Evolutionary conservation across 92 coral and sea anemone genomes (phyloP).

Genomic region (Phenganax marumi): DNA sequence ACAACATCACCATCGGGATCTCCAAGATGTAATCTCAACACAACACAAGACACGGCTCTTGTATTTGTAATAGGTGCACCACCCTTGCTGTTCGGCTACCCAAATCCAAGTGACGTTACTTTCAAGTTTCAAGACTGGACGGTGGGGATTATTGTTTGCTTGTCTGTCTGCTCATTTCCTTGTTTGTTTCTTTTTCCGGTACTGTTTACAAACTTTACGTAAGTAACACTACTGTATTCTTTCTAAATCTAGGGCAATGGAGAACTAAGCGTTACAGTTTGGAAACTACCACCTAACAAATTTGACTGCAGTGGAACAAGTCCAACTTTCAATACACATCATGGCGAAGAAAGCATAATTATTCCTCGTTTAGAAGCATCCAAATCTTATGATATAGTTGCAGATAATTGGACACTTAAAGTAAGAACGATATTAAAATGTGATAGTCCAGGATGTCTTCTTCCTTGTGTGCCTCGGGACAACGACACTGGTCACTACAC

Average conservation of each 20-base stretch:
- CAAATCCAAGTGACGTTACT: neutral
- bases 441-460: constrained; percentile 1
- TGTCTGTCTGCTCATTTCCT: neutral
- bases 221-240: neutral
- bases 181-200: neutral
- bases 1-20: constrained; percentile 13
- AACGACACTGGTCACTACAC: constrained; percentile 40
- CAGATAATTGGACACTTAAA: constrained; percentile 4
- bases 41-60: constrained; percentile 7
- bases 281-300: constrained; percentile 8
- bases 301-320: neutral
- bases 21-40: constrained; percentile 28
- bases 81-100: neutral
- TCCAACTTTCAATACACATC: constrained; percentile 4
- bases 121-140: constrained; percentile 4
- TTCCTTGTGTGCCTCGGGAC: constrained; percentile 36
- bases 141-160: constrained; percentile 13
- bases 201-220: neutral
- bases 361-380: neutral
- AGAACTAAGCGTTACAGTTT: constrained; percentile 33
- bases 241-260: constrained; percentile 14
- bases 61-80: neutral
- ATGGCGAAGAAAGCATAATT: neutral
- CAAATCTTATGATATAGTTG: neutral
- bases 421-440: neutral